Evolutionary conservation across 2,113 vertebrate genomes (phyloP).

Genomic region (Choloepus hoffmanni): DNA sequence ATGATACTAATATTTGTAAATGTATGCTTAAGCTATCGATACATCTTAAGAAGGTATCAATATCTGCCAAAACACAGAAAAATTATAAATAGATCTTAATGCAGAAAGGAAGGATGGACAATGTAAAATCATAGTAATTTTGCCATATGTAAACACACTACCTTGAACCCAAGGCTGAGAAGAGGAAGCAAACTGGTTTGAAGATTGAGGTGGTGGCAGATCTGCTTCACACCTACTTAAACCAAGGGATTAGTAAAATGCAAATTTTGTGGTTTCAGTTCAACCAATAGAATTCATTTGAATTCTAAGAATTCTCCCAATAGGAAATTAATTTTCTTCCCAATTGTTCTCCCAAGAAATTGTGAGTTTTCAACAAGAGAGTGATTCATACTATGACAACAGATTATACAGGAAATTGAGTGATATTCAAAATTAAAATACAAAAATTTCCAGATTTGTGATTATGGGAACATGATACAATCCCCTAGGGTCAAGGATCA

Average conservation of each 20-base stretch:
- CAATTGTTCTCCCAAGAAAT: slow-evolving; percentile 60
- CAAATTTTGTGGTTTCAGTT: slow-evolving; percentile 74
- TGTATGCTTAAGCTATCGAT: neutral
- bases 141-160: slow-evolving; percentile 3
- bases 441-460: neutral
- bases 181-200: neutral
- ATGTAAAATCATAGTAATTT: neutral
- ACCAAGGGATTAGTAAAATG: slow-evolving; percentile 45
- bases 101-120: neutral
- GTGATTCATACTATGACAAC: slow-evolving; percentile 20
- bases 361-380: slow-evolving; percentile 57
- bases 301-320: slow-evolving; percentile 70
- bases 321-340: slow-evolving; percentile 64
- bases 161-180: slow-evolving; percentile 60
- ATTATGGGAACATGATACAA: neutral
- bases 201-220: neutral
- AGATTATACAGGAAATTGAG: neutral
- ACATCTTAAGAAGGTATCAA: neutral
- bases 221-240: slow-evolving; percentile 63
- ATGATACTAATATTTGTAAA: neutral
- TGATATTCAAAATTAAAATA: slow-evolving; percentile 17
- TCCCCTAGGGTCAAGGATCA: neutral
- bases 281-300: neutral
- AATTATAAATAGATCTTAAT: neutral
- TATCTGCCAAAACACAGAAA: slow-evolving; percentile 10